Evolutionary conservation across 1,140 invertebrate genomes (phyloP), one percentile per base, ranked within the genome.

Genomic region (Harpegnathos saltator): DNA sequence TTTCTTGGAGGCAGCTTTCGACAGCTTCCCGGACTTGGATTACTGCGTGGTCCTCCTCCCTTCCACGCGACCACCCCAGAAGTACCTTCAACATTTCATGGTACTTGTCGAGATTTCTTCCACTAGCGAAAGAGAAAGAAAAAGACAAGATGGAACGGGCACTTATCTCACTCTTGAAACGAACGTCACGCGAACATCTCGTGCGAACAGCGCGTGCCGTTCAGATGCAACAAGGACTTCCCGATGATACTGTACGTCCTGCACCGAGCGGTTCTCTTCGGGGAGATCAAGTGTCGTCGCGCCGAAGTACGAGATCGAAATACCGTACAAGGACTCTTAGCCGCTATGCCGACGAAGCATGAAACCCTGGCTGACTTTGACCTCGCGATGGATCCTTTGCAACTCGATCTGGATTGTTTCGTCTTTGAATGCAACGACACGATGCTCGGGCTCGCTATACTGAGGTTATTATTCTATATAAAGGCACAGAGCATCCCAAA

Each of bases 31-130:
- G 0, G 94, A 96, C 33, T 89, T 94, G 74, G 96, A 97, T 69
- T 97, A 97, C 88, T 96, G 95, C 87, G 89, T 96, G 26, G 94
- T 97, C 48, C 95, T 96, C 11, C 89, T 97, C 1, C 96, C 97
- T 0, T 95, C 95, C 17, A 94, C 94, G n/a, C 94, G 95, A 26
- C 94, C 95, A 1, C 94, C 95, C 62, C 96, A 96, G 86, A 95
- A 95, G 1, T 92, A 96, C 1, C 91, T 97, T 14, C 94, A 96
- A 86, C 93, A 95, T 85, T 97, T 97, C 92, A 95, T 95, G 91
- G 96, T 96, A 93, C n/a, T 74, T 72, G 0, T 0, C 4, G 4
- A 4, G 17, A 29, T 4, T 54, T 58, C 9, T 2, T 9, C n/a
- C 56, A n/a, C 56, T 1, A n/a, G 5, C 0, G 15, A 4, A 4